Evolutionary conservation across 2,797 vertebrate genomes (phyloP).

Genomic region (Natrix natrix): DNA sequence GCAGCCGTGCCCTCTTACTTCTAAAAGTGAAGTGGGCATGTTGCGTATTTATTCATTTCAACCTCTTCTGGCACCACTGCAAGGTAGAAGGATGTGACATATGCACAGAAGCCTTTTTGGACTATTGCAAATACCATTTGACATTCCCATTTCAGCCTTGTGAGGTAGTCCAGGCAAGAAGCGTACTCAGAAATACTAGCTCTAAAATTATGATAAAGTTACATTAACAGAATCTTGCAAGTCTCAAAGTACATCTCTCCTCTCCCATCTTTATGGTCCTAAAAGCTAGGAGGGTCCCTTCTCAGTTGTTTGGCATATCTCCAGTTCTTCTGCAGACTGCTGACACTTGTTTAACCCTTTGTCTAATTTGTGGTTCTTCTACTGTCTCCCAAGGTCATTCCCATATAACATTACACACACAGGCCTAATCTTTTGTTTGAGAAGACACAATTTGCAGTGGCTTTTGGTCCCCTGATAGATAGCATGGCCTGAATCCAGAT

Average conservation of each 20-base stretch:
- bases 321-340: background rate
- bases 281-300: background rate
- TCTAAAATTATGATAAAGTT: background rate
- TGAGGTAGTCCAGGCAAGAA: background rate
- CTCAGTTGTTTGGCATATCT: background rate
- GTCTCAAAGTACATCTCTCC: background rate
- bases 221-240: background rate
- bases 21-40: background rate
- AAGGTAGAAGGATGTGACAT: background rate
- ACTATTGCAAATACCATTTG: background rate
- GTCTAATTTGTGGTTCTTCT: background rate
- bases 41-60: background rate
- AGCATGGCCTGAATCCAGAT: background rate
- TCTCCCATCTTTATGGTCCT: background rate
- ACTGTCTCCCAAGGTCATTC: background rate
- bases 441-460: background rate
- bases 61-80: background rate
- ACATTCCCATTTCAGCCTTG: background rate
- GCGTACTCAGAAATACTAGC: background rate
- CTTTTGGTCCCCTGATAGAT: background rate
- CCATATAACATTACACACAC: background rate
- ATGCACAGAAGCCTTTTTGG: background rate
- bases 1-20: background rate
- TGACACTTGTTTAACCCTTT: background rate
- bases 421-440: background rate